Conservation (phyloP, 1,140 invertebrate species). For the Carposina sasakii region DNA sequence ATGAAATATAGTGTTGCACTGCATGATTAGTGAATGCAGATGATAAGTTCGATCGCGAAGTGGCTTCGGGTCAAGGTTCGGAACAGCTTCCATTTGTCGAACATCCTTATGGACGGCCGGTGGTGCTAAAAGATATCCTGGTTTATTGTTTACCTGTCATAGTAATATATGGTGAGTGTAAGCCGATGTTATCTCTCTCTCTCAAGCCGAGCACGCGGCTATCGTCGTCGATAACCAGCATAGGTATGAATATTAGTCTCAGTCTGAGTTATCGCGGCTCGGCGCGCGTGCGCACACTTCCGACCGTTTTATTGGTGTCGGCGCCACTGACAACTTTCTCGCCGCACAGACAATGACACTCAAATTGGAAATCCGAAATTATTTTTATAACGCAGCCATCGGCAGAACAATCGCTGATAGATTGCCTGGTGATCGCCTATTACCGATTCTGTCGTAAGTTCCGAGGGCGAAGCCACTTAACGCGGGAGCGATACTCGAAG, state of each 20-base stretch:
- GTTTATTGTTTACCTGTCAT: constrained; percentile 60
- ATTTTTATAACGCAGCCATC: constrained; percentile 54
- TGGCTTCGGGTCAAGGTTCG: constrained; percentile 35
- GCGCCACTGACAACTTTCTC: constrained; percentile 67
- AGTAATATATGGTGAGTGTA: constrained; percentile 48
- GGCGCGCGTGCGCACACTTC: constrained; percentile 22
- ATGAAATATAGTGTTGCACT: constrained; percentile 11
- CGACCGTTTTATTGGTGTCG: constrained; percentile 63
- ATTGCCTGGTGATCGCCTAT: constrained; percentile 42
- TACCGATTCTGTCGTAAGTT: constrained; percentile 53
- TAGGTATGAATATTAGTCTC: constrained; percentile 31
- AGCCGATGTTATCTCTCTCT: constrained; percentile 47
- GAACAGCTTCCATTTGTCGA: constrained; percentile 48
- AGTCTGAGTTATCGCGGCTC: constrained; percentile 38
- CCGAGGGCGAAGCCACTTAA: constrained; percentile 53
- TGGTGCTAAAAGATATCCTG: constrained; percentile 53
- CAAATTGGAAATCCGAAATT: constrained; percentile 65
- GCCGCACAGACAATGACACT: constrained; percentile 60
- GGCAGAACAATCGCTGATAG: constrained; percentile 36
- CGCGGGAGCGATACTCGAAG: constrained; percentile 55
- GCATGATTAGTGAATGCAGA: constrained; percentile 20
- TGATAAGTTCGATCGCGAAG: constrained; percentile 17
- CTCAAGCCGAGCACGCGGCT: constrained; percentile 26
- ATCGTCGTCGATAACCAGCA: constrained; percentile 43
- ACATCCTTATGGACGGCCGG: constrained; percentile 27